A percentile compares a stretch with the other conserved stretches of the same genome.
Evolutionary conservation across 64 coral and sea anemone genomes (phyloP).

Genomic region (Stichodactyla helianthus): DNA sequence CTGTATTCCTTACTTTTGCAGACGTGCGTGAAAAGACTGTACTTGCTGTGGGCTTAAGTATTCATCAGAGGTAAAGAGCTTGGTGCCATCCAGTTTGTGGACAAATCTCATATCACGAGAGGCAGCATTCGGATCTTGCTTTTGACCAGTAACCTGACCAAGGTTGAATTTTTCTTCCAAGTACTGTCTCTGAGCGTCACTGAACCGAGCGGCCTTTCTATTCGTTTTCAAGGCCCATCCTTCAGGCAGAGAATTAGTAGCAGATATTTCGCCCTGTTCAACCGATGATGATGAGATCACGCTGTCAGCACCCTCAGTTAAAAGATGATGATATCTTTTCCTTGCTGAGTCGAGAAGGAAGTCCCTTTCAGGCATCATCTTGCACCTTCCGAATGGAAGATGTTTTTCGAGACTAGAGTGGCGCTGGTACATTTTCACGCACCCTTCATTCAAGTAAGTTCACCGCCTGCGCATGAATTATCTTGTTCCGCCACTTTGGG

Average conservation of each 20-base stretch:
- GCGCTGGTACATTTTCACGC: conserved; percentile 31
- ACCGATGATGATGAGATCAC: neutral
- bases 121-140: conserved; percentile 45
- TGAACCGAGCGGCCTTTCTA: conserved; percentile 45
- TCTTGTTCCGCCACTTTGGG: neutral
- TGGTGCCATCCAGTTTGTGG: neutral
- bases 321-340: neutral
- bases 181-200: conserved; percentile 42
- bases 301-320: neutral
- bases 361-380: conserved; percentile 35
- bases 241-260: neutral
- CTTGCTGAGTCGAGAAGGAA: conserved; percentile 40
- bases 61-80: conserved; percentile 5
- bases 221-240: conserved; percentile 38
- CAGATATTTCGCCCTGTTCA: neutral
- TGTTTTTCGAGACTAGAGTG: conserved; percentile 39
- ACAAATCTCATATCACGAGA: conserved; percentile 53
- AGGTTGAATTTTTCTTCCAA: conserved; percentile 67
- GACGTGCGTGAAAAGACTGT: conserved; percentile 10
- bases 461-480: conserved; percentile 22
- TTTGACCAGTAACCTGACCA: conserved; percentile 52
- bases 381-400: conserved; percentile 35
- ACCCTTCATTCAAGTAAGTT: conserved; percentile 3
- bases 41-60: conserved; percentile 28
- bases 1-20: conserved; percentile 5